phyloP scores from a whole-genome alignment of 1,140 invertebrate species.

The Lepidurus packardi region DNA sequence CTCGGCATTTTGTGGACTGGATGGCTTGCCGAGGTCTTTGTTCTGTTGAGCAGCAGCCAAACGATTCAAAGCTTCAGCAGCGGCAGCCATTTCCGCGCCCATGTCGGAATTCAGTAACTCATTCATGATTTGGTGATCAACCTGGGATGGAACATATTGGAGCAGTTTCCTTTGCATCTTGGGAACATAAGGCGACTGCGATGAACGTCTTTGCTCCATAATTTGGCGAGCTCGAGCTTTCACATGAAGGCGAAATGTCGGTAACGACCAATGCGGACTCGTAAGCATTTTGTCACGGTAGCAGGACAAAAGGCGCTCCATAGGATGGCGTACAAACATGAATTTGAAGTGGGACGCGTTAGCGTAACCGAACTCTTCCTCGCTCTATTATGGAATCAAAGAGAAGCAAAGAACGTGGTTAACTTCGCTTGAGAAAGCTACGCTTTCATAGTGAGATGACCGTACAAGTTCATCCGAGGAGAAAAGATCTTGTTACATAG shows the following conservation, averaged over 20 bases:
- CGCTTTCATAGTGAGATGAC: neutral
- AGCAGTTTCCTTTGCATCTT: slow-evolving; percentile 2
- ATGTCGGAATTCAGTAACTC: neutral
- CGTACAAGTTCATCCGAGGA: neutral
- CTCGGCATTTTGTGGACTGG: neutral
- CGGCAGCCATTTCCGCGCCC: neutral
- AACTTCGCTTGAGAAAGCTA: neutral
- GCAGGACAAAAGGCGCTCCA: slow-evolving; percentile 42
- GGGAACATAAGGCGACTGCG: neutral
- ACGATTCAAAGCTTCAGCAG: slow-evolving; percentile 10
- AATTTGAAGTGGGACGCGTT: slow-evolving; percentile 41
- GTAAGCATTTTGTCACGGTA: slow-evolving; percentile 41
- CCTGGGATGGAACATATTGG: neutral
- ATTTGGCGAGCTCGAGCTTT: slow-evolving; percentile 34
- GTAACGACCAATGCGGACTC: slow-evolving; percentile 33
- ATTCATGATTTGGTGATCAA: slow-evolving; percentile 11
- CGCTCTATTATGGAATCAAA: slow-evolving; percentile 34
- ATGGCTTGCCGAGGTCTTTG: slow-evolving; percentile 4
- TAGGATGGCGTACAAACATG: slow-evolving; percentile 43
- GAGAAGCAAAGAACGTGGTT: neutral
- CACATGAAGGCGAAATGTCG: slow-evolving; percentile 33
- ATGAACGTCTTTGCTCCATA: slow-evolving; percentile 35
- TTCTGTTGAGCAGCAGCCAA: slow-evolving; percentile 1
- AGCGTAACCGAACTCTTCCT: slow-evolving; percentile 38
- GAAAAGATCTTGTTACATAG: neutral